Base-by-base conservation (phyloP, 37 sponge, comb jelly and placozoan genomes). In the Haliclona indistincta region DNA sequence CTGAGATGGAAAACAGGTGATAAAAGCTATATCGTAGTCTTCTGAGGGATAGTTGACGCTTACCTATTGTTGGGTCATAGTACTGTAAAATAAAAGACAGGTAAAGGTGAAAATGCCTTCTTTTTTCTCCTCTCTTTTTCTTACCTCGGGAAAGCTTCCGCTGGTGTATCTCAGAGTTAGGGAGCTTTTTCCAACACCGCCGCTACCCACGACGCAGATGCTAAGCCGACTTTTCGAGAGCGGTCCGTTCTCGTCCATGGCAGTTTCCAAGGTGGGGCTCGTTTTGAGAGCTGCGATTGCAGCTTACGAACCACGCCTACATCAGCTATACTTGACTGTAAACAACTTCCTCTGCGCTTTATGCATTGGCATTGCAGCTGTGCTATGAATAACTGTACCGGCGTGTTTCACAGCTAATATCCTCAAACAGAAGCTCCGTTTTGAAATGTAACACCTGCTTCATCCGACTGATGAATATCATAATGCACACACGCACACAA, bases 121-220 rank as follows among this genome's bases (percentile, higher is more conserved):
- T 30, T 30, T 30, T 5, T 30, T 65, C 40, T 20, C 67, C 4
- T 22, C n/a, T 30, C 32, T 20, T 10, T 29, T 73, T 2, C 77
- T 67, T 36, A 92, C 93, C 81, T 94, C 91, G 0, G 89, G 81
- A 58, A 94, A 94, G 25, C 71, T 47, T 29, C 81, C 87, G 37
- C 83, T 73, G 43, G 90, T 45, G 45, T 86, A 94, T 54, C 95
- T 77, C 25, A 90, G 41, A 2, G 95, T 94, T 2, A 94, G 38
- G 0, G 91, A 90, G 67, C 95, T 94, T 71, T 94, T 94, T n/a
- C 95, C 95, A 19, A 94, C 95, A 0, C 95, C 95, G 13, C 95
- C 95, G n/a, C 88, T 86, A 19, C 95, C 95, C 17, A 94, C 88
- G 7, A 94, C 88, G 49, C 95, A 94, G 19, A 94, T 47, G 20